Conservation (phyloP, 1,140 invertebrate species). For the Drosophila virilis region DNA sequence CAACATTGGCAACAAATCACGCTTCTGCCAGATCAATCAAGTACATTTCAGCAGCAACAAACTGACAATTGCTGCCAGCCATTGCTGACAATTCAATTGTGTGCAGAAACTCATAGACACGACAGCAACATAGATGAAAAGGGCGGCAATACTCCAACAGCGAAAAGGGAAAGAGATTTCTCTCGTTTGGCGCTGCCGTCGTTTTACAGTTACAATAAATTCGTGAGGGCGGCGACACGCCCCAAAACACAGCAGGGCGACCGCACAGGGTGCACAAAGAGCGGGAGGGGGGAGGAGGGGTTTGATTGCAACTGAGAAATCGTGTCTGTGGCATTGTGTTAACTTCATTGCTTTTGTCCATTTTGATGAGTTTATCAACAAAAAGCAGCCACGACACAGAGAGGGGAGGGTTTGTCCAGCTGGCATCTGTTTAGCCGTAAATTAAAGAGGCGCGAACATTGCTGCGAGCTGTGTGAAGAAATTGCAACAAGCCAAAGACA, state of each 20-base stretch:
- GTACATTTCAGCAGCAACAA: conserved; percentile 38
- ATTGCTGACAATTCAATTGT: conserved; percentile 75
- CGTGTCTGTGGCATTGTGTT: conserved; percentile 67
- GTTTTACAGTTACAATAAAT: conserved; percentile 63
- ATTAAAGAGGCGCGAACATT: conserved; percentile 80
- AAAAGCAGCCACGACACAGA: conserved; percentile 46
- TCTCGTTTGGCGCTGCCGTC: conserved; percentile 15
- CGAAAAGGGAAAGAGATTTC: conserved; percentile 14
- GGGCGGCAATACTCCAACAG: conserved; percentile 11
- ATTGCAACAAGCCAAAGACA: conserved; percentile 8
- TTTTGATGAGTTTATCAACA: conserved; percentile 76
- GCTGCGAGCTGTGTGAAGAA: conserved; percentile 64
- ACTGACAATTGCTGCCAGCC: conserved; percentile 49
- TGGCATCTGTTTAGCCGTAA: conserved; percentile 48
- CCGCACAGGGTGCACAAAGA: conserved; percentile 19
- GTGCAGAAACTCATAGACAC: conserved; percentile 15
- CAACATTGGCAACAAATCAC: conserved; percentile 68
- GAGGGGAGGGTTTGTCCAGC: not conserved
- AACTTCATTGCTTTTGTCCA: conserved; percentile 59
- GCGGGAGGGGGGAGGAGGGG: not conserved
- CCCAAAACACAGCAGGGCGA: conserved; percentile 10
- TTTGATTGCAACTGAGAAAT: conserved; percentile 32
- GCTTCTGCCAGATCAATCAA: conserved; percentile 72
- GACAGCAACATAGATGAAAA: conserved; percentile 47
- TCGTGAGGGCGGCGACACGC: conserved; percentile 68